A percentile compares a stretch with the other conserved stretches of the same genome.
Evolutionary conservation across 2,797 vertebrate genomes (phyloP).

Genomic region (Clarias fuscus): DNA sequence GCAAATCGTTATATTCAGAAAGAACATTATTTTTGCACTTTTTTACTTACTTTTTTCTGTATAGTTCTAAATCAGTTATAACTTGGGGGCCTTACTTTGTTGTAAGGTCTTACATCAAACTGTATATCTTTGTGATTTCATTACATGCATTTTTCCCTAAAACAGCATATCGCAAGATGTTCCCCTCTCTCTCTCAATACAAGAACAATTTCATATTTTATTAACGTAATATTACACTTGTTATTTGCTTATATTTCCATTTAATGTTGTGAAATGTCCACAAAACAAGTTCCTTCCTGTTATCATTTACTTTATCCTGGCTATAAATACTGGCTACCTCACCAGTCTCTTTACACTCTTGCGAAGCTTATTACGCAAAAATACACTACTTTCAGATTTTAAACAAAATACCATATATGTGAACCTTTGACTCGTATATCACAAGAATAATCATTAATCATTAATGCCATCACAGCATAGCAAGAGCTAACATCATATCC

Average conservation of each 20-base stretch:
- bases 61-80: not conserved
- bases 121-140: not conserved
- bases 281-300: not conserved
- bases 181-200: not conserved
- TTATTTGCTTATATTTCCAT: not conserved
- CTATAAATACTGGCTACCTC: not conserved
- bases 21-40: too few relatives aligned
- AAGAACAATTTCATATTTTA: not conserved
- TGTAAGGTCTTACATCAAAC: not conserved
- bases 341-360: not conserved
- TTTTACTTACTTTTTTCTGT: not conserved
- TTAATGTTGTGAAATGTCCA: not conserved
- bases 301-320: not conserved
- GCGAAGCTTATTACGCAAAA: not conserved
- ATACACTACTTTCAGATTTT: not conserved
- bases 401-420: not conserved
- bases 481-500: constrained; percentile 39
- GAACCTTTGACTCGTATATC: not conserved
- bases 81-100: not conserved
- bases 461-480: constrained; percentile 29
- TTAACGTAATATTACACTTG: not conserved
- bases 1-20: too few relatives aligned
- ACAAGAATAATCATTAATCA: constrained; percentile 35
- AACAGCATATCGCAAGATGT: not conserved
- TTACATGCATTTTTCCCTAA: not conserved